Evolutionary conservation across 1,140 invertebrate species (phyloP).

Genomic region (Lysiphlebus fabarum): DNA sequence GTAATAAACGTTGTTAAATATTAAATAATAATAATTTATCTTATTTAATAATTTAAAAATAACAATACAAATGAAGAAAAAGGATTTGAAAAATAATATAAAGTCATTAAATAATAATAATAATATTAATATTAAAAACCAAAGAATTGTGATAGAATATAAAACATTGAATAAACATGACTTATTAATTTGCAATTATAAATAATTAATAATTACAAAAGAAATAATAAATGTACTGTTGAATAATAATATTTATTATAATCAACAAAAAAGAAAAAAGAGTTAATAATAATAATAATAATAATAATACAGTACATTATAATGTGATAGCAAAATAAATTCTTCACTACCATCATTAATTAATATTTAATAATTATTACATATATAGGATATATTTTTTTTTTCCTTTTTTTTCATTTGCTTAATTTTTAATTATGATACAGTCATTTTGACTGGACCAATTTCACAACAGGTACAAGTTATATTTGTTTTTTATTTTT

Average conservation of each 20-base stretch:
- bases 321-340: conserved; percentile 27
- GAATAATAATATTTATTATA: conserved; percentile 40
- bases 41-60: conserved; percentile 10
- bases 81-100: not conserved
- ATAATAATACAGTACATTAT: conserved; percentile 34
- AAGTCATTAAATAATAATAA: not conserved
- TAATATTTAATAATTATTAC: not conserved
- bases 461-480: conserved; percentile 6
- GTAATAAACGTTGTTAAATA: conserved; percentile 52
- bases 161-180: conserved; percentile 37
- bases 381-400: too few species aligned
- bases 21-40: conserved; percentile 19
- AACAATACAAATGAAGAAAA: conserved; percentile 25
- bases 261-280: conserved; percentile 34
- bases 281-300: too few species aligned
- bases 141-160: conserved; percentile 38
- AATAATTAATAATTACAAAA: conserved; percentile 45
- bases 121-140: conserved; percentile 14
- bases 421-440: not conserved
- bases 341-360: not conserved
- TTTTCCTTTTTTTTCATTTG: not conserved
- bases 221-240: conserved; percentile 33
- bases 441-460: conserved; percentile 1
- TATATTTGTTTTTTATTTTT: conserved; percentile 1
- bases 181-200: conserved; percentile 24